These are phyloP conservation scores for Sylvilagus floridanus DNA, from an alignment of 2,797 vertebrate genomes.

Conservation along the genomic window DNA sequence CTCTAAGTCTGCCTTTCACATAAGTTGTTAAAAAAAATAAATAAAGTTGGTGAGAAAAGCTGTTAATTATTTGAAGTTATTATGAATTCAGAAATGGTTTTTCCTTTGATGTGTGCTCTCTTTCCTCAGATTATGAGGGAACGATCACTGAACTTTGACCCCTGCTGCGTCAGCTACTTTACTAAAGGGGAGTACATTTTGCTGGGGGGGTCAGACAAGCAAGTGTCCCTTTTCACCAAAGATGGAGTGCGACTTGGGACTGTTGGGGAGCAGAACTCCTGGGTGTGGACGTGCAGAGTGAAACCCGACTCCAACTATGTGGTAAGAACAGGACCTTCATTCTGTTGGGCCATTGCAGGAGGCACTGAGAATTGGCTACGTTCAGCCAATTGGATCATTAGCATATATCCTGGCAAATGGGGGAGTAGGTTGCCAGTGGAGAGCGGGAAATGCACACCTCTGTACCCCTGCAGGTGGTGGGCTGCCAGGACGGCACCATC, in stretches of 20 bases:
- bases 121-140: constrained; percentile 95
- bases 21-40: no score
- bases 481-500: constrained; percentile 98
- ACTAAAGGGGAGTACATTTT: constrained; percentile 98
- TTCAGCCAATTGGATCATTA: neutral
- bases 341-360: neutral
- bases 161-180: constrained; percentile 98
- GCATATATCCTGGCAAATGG: neutral
- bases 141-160: constrained; percentile 94
- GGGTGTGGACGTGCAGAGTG: constrained; percentile 97
- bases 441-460: neutral
- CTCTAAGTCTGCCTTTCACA: no score
- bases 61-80: constrained; percentile 31
- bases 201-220: constrained; percentile 96
- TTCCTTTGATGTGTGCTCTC: constrained; percentile 69
- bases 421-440: neutral
- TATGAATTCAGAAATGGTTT: constrained; percentile 44
- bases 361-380: neutral
- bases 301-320: constrained; percentile 99
- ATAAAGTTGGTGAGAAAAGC: neutral
- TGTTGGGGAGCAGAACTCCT: constrained; percentile 95
- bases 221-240: constrained; percentile 97
- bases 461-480: constrained; percentile 91
- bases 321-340: constrained; percentile 88
- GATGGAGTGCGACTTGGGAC: constrained; percentile 95